Evolutionary conservation across 2,113 vertebrate species (phyloP).

Genomic region (Baryphthengus martii): DNA sequence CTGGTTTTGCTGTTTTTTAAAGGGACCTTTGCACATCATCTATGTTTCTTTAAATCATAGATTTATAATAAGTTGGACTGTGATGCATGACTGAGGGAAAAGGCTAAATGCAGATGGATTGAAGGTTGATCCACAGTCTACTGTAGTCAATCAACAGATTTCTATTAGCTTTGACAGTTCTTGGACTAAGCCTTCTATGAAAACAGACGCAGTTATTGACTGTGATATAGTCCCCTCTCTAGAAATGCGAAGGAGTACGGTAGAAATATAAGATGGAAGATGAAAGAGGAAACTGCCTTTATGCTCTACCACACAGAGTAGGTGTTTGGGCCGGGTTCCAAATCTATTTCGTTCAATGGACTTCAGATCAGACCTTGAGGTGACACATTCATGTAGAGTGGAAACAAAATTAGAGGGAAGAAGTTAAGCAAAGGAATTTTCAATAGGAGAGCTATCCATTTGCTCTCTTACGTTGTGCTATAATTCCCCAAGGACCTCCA

Average conservation of each 20-base stretch:
- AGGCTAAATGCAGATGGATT: background rate
- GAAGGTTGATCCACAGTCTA: background rate
- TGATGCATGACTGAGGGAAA: background rate
- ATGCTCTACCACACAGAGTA: background rate
- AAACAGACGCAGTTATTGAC: constrained; percentile 30
- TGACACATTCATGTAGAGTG: background rate
- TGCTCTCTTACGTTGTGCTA: background rate
- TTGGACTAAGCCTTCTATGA: background rate
- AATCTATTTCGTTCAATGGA: background rate
- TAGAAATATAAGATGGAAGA: constrained; percentile 9
- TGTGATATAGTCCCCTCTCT: background rate
- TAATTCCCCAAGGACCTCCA: background rate
- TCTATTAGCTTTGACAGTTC: background rate
- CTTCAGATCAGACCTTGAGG: constrained; percentile 29
- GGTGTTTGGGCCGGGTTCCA: constrained; percentile 43
- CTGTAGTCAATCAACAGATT: constrained; percentile 4
- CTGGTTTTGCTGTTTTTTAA: background rate
- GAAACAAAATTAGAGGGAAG: background rate
- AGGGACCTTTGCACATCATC: background rate
- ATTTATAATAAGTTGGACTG: background rate
- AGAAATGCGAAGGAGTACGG: background rate
- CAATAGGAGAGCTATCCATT: constrained; percentile 15
- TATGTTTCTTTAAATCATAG: constrained; percentile 1
- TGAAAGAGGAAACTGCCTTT: constrained; percentile 32
- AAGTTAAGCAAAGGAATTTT: constrained; percentile 8